Conservation (phyloP, 2,888 invertebrate species). For the Heteromurus nitidus region DNA sequence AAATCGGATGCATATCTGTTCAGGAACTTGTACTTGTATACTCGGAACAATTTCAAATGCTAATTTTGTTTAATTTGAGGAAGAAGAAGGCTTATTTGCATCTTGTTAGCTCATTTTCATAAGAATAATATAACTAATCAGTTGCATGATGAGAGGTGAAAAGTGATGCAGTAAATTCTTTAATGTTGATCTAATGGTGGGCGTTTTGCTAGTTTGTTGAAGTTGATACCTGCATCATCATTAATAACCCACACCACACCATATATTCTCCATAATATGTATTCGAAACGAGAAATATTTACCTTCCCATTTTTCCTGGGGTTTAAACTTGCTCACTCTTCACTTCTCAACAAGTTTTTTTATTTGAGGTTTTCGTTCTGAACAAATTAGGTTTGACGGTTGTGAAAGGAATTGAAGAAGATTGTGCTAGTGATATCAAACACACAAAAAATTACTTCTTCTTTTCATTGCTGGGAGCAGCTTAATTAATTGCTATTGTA, state of each 20-base stretch:
- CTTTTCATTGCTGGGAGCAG: slow-evolving; percentile 28
- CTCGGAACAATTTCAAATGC: slow-evolving; percentile 43
- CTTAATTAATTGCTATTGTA: slow-evolving; percentile 47
- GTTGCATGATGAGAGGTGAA: slow-evolving; percentile 43
- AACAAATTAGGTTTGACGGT: slow-evolving; percentile 28
- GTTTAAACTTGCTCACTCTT: too few species aligned
- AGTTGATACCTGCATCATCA: background rate
- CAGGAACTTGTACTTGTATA: background rate
- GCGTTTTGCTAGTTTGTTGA: slow-evolving; percentile 19
- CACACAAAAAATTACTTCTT: background rate
- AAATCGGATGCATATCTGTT: background rate
- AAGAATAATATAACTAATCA: slow-evolving; percentile 55
- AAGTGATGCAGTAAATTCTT: slow-evolving; percentile 44
- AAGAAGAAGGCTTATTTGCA: slow-evolving; percentile 29
- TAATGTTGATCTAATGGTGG: slow-evolving; percentile 42
- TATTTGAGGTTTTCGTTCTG: slow-evolving; percentile 9
- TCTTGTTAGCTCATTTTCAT: slow-evolving; percentile 60
- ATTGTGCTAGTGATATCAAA: slow-evolving; percentile 34
- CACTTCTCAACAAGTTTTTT: too few species aligned
- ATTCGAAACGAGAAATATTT: too few species aligned
- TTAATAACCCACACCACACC: background rate
- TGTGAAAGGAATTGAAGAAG: slow-evolving; percentile 19
- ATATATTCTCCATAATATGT: background rate
- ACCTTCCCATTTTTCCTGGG: too few species aligned
- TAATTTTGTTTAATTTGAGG: slow-evolving; percentile 52